These are phyloP conservation scores for Poecilobothrus nobilitatus DNA, from an alignment of 2,888 invertebrate genomes.

Conservation along the genomic window DNA sequence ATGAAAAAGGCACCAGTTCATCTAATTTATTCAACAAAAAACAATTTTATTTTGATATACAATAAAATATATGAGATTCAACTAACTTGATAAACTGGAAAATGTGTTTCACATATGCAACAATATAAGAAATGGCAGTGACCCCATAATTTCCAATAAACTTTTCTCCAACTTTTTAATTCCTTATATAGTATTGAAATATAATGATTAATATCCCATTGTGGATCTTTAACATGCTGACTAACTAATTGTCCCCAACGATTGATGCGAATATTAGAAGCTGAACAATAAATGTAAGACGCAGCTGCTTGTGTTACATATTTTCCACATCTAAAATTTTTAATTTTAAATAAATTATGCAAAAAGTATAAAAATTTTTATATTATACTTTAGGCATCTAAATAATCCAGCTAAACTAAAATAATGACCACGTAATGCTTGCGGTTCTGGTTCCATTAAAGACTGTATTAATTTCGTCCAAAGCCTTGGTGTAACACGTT, in stretches of 20 bases:
- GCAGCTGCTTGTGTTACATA: slow-evolving; percentile 62
- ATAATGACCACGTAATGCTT: slow-evolving; percentile 70
- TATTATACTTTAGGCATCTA: slow-evolving; percentile 53
- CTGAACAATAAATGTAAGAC: slow-evolving; percentile 61
- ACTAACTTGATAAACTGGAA: slow-evolving; percentile 58
- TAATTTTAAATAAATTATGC: slow-evolving; percentile 8
- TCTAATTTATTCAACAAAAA: slow-evolving; percentile 45
- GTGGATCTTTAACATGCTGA: slow-evolving; percentile 60
- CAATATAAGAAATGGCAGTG: slow-evolving; percentile 82
- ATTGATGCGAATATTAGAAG: slow-evolving; percentile 63
- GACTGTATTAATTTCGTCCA: slow-evolving; percentile 76
- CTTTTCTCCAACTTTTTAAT: slow-evolving; percentile 78
- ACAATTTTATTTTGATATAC: background rate
- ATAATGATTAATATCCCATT: slow-evolving; percentile 76
- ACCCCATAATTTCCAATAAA: slow-evolving; percentile 92
- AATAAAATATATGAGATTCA: background rate
- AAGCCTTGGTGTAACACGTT: slow-evolving; percentile 75
- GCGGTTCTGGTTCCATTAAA: slow-evolving; percentile 65
- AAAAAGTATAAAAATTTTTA: background rate
- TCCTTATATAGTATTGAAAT: slow-evolving; percentile 67
- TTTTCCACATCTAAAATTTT: slow-evolving; percentile 55
- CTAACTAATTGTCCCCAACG: slow-evolving; percentile 63
- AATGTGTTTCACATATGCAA: slow-evolving; percentile 65
- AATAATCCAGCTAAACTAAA: slow-evolving; percentile 69
- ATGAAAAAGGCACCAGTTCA: slow-evolving; percentile 76